Base-by-base conservation (phyloP, 2,797 vertebrate genomes). In the Salarias fasciatus region DNA sequence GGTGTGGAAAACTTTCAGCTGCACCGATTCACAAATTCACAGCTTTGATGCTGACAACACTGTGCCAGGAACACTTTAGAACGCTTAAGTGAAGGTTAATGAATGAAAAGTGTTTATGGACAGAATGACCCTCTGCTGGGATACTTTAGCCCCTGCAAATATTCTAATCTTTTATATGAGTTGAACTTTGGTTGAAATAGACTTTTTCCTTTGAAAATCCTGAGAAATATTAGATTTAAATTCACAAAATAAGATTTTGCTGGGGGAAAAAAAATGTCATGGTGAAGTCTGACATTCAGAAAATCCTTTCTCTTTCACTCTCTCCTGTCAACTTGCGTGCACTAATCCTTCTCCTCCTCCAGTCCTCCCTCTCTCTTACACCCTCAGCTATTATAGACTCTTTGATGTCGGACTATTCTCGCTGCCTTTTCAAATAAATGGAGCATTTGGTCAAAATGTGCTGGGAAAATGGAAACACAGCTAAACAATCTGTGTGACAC, bases 401-500 rank as follows among this genome's bases (percentile, higher is more conserved):
- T 75, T 82, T 80, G 67, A 77, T 72, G 76, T 70, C 59, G 41
- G 49, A 29, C 46, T 69, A 11, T 73, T 54, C 28, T 31, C 12
- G 9, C 31, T 2, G 2, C 15, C 48, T 35, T 36, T 75, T 45
- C 8, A 41, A 46, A 63, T 15, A 56, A 72, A 67, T 54, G 10
- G 29, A 48, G 12, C 38, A 2, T 80, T 69, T 63, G 38, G 36
- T 54, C 29, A 29, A 3, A 58, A 31, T 69, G 53, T 15, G 45
- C 33, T 3, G n/a, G 8, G 3, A 52, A 33, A 51, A 24, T 13
- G 40, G 31, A 38, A 35, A 35, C 8, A 0, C 18, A 14, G 44
- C 2, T 24, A 57, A 67, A 60, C 13, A 59, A 24, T 45, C 31
- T 3, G 46, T 11, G n/a, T 37, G 12, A 28, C 15, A 33, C 11